A percentile compares a stretch with the other conserved stretches of the same genome.
Evolutionary conservation across 2,888 invertebrate species (phyloP).

Genomic region (Dinocampus coccinellae): DNA sequence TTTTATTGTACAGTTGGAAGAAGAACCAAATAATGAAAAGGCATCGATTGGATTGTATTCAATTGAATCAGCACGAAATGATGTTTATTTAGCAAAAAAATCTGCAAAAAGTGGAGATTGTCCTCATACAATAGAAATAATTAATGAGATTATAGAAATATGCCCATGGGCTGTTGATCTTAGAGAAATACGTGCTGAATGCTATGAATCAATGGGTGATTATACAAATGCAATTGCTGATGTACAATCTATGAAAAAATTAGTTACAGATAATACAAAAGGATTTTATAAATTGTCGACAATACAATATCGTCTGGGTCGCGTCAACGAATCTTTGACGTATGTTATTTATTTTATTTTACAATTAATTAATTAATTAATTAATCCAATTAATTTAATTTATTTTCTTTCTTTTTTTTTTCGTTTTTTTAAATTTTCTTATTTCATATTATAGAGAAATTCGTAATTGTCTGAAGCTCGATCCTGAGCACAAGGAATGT

Average conservation of each 20-base stretch:
- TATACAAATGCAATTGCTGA: constrained; percentile 90
- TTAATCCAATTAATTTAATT: neutral
- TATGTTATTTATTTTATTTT: constrained; percentile 62
- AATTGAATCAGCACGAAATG: constrained; percentile 76
- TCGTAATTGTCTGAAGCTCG: constrained; percentile 95
- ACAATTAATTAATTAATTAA: neutral
- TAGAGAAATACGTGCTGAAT: constrained; percentile 88
- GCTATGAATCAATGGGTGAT: constrained; percentile 84
- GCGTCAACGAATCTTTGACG: constrained; percentile 91
- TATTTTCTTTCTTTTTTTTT: too few species aligned
- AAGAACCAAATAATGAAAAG: constrained; percentile 84
- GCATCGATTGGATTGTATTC: constrained; percentile 77
- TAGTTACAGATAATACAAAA: constrained; percentile 91
- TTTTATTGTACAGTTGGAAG: constrained; percentile 71
- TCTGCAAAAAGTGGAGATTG: constrained; percentile 73
- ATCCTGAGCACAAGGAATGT: constrained; percentile 97
- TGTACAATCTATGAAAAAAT: constrained; percentile 88
- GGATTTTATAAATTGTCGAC: constrained; percentile 87
- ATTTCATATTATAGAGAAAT: constrained; percentile 77
- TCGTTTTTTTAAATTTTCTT: neutral
- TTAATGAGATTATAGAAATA: constrained; percentile 80
- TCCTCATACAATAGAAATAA: constrained; percentile 74
- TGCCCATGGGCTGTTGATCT: constrained; percentile 92
- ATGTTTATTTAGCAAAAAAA: constrained; percentile 77
- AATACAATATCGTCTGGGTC: constrained; percentile 90